Conservation (phyloP, 2,888 invertebrate species). For the Baronia brevicornis region DNA sequence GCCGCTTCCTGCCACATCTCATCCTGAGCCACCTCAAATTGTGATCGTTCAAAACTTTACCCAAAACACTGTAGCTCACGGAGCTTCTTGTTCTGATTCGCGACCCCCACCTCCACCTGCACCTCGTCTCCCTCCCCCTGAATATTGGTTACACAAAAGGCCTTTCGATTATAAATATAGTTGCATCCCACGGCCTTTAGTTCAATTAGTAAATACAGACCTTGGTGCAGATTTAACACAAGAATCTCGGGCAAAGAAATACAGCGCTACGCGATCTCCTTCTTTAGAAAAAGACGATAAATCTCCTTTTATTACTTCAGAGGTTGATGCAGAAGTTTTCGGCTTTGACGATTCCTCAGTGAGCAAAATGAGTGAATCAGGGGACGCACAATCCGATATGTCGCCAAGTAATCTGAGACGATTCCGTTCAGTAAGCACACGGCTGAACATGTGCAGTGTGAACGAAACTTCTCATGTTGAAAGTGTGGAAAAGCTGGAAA, state of each 20-base stretch:
- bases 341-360: slow-evolving; percentile 53
- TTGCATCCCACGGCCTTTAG: slow-evolving; percentile 54
- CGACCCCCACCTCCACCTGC: slow-evolving; percentile 28
- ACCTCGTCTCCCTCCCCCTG: slow-evolving; percentile 56
- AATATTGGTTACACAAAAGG: slow-evolving; percentile 64
- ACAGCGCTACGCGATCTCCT: slow-evolving; percentile 63
- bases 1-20: slow-evolving; percentile 13
- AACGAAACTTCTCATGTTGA: slow-evolving; percentile 43
- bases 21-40: slow-evolving; percentile 23
- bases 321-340: slow-evolving; percentile 52
- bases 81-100: slow-evolving; percentile 23
- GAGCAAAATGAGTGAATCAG: slow-evolving; percentile 34
- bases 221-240: slow-evolving; percentile 47
- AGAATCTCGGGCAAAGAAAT: slow-evolving; percentile 54
- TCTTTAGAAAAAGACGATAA: slow-evolving; percentile 72
- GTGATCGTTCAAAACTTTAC: slow-evolving; percentile 27
- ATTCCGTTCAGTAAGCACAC: slow-evolving; percentile 60
- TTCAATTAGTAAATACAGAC: slow-evolving; percentile 47
- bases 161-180: slow-evolving; percentile 57
- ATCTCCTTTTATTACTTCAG: slow-evolving; percentile 51
- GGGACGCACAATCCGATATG: slow-evolving; percentile 35
- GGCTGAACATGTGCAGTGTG: slow-evolving; percentile 57
- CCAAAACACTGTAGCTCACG: slow-evolving; percentile 22
- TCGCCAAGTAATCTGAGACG: slow-evolving; percentile 51
- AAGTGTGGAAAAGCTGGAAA: slow-evolving; percentile 48